Evolutionary conservation across 2,113 vertebrate genomes (phyloP), one percentile per base, ranked within the genome.

Genomic region (Pardalotus punctatus): DNA sequence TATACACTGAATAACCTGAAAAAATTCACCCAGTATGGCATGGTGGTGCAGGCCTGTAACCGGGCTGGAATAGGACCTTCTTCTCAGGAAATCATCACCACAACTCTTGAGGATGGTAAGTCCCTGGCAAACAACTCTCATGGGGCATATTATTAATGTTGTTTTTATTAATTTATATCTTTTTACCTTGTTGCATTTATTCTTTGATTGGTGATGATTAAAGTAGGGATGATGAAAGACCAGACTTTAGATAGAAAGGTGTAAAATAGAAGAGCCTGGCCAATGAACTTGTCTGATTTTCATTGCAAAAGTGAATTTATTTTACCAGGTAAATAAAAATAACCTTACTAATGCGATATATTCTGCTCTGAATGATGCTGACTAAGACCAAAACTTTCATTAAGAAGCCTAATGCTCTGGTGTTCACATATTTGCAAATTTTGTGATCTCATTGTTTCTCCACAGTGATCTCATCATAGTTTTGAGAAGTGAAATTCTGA

Each of bases 41-140:
- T 99, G 97, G 99, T 99, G 91, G 99, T 99, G n/a, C 99, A 99
- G 97, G 99, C 99, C 28, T 99, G 98, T 35, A 99, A 99, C 97
- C 97, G 99, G 53, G 99, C 99, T 5, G 99, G 99, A 45, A 99
- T 99, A 0, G 99, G 99, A 38, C 99, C 99, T 15, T 99, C 99
- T 73, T 99, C 99, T 93, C 99, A 99, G 98, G 99, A 99, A 97
- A 99, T 99, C 97, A 99, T 99, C 98, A 98, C 99, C 91, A 99
- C 99, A 71, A 99, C 99, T 24, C 98, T 99, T 86, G 99, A 99
- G 97, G 99, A 99, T 2, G 99, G 99, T 99, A 97, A 79, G 98
- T 97, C 13, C 20, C 83, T 79, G 69, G 35, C 74, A 58, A 93
- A 54, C 50, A 45, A 2, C 24, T 81, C 22, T 64, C 13, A 20